These are phyloP conservation scores for Coreoperca whiteheadi DNA, from an alignment of 2,113 vertebrate species.

Conservation along the genomic window DNA sequence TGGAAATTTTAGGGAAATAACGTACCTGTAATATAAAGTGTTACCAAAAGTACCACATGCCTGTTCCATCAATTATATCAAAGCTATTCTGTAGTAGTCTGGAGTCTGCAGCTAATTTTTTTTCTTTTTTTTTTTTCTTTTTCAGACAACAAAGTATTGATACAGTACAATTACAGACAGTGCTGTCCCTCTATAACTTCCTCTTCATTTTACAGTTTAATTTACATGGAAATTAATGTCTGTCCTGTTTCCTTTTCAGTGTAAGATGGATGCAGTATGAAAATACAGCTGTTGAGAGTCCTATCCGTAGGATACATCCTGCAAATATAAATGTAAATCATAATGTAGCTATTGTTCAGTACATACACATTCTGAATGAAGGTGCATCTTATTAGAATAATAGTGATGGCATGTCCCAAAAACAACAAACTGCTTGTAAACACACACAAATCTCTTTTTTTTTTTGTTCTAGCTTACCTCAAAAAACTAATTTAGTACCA, in stretches of 20 bases:
- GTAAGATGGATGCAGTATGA: conserved; percentile 36
- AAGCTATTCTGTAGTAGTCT: conserved; percentile 49
- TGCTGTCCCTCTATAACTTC: conserved; percentile 55
- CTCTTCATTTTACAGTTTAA: conserved; percentile 58
- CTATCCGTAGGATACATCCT: conserved; percentile 44
- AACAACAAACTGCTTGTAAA: conserved; percentile 73
- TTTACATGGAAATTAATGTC: conserved; percentile 65
- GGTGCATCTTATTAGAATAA: conserved; percentile 41
- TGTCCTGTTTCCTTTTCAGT: conserved; percentile 39
- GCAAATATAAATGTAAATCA: conserved; percentile 43
- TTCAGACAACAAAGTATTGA: conserved; percentile 60
- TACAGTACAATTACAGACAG: conserved; percentile 67
- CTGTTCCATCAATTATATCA: conserved; percentile 60
- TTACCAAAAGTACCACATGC: conserved; percentile 51
- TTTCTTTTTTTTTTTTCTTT: conserved; percentile 30
- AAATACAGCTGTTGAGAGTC: conserved; percentile 53
- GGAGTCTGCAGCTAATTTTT: conserved; percentile 38
- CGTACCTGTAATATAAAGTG: conserved; percentile 39
- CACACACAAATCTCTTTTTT: conserved; percentile 61
- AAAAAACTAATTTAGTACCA: conserved; percentile 54
- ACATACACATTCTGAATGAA: conserved; percentile 58
- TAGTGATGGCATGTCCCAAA: conserved; percentile 57
- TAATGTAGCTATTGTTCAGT: conserved; percentile 45
- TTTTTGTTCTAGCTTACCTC: conserved; percentile 53
- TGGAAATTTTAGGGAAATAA: conserved; percentile 22